Base-by-base conservation (phyloP, 2,797 vertebrate species). In the Enteromius argenteus region DNA sequence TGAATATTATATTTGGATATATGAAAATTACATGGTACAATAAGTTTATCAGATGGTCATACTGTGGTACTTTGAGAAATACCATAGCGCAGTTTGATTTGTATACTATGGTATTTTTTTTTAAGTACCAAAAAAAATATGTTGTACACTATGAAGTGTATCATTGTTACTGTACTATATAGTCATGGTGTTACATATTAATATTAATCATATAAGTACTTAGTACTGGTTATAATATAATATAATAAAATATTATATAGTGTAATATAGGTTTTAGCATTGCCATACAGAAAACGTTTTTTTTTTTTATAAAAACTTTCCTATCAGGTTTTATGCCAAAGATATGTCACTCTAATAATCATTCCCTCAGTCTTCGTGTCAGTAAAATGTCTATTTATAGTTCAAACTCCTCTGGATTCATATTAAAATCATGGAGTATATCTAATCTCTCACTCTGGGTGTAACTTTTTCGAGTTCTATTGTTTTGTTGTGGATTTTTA, bases 401-500 rank as follows among this genome's bases (percentile, higher is more conserved):
- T 71, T 68, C 21, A 39, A n/a, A 68, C 68, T 58, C 14, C 17
- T 11, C 4, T 27, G 42, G 49, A 42, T 11, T 60, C 53, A 62
- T 77, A 23, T 44, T 30, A 15, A 62, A 62, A 62, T 62, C 15
- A 39, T 42, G 56, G 56, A 82, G 14, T 62, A 46, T 84, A 13
- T 84, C 73, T 46, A 58, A 77, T 67, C 46, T 21, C n/a, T 53
- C 42, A 49, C 75, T 84, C 75, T 35, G 58, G 15, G 35, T 13
- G 66, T 56, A 74, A 74, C 58, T 79, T 84, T 84, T 21, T 51
- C 76, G 4, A 46, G 56, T 86, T 71, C 35, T 64, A 81, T 51
- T 81, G 46, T 78, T 81, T 84, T 46, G 60, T 49, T 64, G 60
- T 66, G 11, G 42, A 79, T 66, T 84, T 77, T 85, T 49, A n/a